phyloP scores from a whole-genome alignment of 1,140 invertebrate genomes.

The Cydia amplana region DNA sequence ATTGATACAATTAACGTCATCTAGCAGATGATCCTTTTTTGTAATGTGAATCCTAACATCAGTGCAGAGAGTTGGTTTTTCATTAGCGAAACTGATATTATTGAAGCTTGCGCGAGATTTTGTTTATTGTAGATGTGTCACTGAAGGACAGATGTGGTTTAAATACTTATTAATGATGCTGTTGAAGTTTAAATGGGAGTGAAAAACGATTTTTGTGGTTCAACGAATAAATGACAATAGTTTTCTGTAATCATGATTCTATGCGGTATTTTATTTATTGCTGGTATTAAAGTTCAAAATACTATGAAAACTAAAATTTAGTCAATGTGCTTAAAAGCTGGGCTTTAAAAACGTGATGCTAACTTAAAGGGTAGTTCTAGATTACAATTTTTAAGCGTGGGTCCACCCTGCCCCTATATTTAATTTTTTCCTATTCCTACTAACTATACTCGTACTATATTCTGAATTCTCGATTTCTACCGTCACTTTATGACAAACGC shows the following conservation, averaged over 20 bases:
- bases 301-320: not conserved
- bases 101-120: slow-evolving; percentile 17
- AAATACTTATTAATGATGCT: slow-evolving; percentile 41
- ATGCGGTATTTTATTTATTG: not conserved
- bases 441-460: too few species aligned
- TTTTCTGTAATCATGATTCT: slow-evolving; percentile 7
- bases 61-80: not conserved
- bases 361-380: too few species aligned
- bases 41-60: not conserved
- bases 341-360: too few species aligned
- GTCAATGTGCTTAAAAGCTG: not conserved
- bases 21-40: not conserved
- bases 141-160: slow-evolving; percentile 39
- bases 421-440: too few species aligned
- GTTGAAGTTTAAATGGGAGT: slow-evolving; percentile 32
- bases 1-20: not conserved
- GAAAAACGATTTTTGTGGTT: slow-evolving; percentile 27
- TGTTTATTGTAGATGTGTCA: slow-evolving; percentile 34
- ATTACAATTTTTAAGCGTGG: too few species aligned
- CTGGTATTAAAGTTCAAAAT: not conserved
- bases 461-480: too few species aligned
- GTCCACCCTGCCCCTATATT: too few species aligned
- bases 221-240: slow-evolving; percentile 10
- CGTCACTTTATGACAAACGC: not conserved
- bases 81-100: not conserved